Evolutionary conservation across 2,888 invertebrate species (phyloP).

Genomic region (Lasioglossum vierecki): DNA sequence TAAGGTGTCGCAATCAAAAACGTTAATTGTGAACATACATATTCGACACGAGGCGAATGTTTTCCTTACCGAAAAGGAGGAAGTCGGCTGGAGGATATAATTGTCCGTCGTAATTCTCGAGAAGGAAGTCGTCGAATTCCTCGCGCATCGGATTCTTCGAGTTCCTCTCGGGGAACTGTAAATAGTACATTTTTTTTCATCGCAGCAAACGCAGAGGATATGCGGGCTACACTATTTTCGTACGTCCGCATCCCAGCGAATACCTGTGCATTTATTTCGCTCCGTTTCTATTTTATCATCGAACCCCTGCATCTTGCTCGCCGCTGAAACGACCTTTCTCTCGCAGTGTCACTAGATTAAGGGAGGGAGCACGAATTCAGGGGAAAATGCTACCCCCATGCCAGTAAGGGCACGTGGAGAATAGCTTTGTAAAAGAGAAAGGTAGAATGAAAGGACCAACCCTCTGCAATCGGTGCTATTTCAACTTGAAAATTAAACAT

Average conservation of each 20-base stretch:
- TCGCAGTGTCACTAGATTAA: too few relatives aligned
- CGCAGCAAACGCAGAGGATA: conserved; percentile 25
- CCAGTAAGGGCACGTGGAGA: too few relatives aligned
- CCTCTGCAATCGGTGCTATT: too few relatives aligned
- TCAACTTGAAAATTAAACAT: too few relatives aligned
- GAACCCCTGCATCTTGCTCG: conserved; percentile 10
- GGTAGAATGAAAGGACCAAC: too few relatives aligned
- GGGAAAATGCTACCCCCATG: too few relatives aligned
- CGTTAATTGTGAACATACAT: neutral
- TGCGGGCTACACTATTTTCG: conserved; percentile 53
- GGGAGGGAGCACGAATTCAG: too few relatives aligned
- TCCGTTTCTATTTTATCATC: conserved; percentile 46
- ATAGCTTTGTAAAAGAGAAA: too few relatives aligned
- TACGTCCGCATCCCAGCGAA: conserved; percentile 32
- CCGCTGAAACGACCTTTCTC: neutral
- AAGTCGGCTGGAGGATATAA: conserved; percentile 27
- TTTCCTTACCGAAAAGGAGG: conserved; percentile 9
- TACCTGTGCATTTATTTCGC: conserved; percentile 51
- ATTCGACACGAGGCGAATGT: neutral
- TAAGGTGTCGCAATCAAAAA: conserved; percentile 12
- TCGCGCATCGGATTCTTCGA: conserved; percentile 27
- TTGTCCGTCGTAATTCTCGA: conserved; percentile 43
- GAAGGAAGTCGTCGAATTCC: conserved; percentile 39
- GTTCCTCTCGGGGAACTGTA: conserved; percentile 32
- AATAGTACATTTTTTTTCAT: conserved; percentile 51